Evolutionary conservation across 2,113 vertebrate genomes (phyloP).

Genomic region (Petaurus breviceps): DNA sequence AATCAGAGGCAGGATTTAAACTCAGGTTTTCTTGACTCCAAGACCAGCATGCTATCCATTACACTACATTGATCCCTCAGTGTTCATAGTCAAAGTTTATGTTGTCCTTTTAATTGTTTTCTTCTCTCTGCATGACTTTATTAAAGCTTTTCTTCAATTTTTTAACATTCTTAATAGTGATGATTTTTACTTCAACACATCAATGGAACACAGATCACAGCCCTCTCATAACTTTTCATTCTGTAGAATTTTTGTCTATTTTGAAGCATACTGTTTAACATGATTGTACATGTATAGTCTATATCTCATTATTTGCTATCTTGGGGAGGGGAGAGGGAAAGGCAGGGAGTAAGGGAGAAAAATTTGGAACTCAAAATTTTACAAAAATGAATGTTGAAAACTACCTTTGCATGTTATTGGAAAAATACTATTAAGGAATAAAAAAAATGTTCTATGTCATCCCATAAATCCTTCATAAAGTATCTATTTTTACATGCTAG

Average conservation of each 20-base stretch:
- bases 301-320: too few species aligned
- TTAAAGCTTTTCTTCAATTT: not conserved
- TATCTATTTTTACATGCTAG: not conserved
- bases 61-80: not conserved
- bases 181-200: not conserved
- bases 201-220: not conserved
- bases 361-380: too few species aligned
- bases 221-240: not conserved
- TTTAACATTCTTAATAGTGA: not conserved
- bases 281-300: too few species aligned
- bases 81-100: not conserved
- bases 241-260: not conserved
- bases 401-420: too few species aligned
- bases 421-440: too few species aligned
- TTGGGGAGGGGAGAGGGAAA: too few species aligned
- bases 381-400: too few species aligned
- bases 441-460: not conserved
- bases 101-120: not conserved
- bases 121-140: not conserved
- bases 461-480: not conserved
- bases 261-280: too few species aligned
- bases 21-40: too few species aligned
- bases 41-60: not conserved
- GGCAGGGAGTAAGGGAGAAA: too few species aligned
- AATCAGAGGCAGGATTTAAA: not conserved